phyloP scores from a whole-genome alignment of 2,797 vertebrate genomes.

The Rhyacichthys aspro region DNA sequence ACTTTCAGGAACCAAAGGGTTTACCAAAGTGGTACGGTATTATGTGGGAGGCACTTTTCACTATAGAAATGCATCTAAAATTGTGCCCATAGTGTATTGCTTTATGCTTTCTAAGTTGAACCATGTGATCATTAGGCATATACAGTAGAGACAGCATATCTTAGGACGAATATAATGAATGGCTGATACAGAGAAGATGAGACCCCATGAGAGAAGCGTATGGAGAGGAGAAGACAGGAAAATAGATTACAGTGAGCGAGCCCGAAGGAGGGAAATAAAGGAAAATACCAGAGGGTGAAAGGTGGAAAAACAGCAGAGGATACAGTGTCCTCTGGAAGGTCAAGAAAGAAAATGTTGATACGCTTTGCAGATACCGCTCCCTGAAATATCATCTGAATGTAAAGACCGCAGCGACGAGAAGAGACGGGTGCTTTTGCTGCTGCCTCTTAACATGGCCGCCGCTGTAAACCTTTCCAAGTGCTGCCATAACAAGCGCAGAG shows the following conservation, averaged over 20 bases:
- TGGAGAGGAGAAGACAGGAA: constrained; percentile 55
- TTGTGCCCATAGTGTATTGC: not conserved
- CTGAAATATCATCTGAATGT: constrained; percentile 52
- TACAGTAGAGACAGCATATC: constrained; percentile 30
- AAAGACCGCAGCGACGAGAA: constrained; percentile 20
- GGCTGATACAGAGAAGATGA: constrained; percentile 57
- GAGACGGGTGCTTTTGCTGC: constrained; percentile 12
- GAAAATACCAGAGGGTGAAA: constrained; percentile 64
- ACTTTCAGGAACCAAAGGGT: no score
- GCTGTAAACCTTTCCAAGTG: constrained; percentile 36
- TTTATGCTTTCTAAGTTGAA: not conserved
- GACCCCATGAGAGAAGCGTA: constrained; percentile 53
- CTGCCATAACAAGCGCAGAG: constrained; percentile 39
- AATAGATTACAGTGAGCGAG: constrained; percentile 58
- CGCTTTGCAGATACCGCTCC: constrained; percentile 61
- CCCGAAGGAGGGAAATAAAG: constrained; percentile 36
- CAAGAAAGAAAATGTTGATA: constrained; percentile 51
- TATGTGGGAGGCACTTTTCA: no score
- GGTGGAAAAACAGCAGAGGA: constrained; percentile 48
- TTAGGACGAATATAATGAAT: constrained; percentile 44
- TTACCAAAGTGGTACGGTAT: no score
- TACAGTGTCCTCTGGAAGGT: constrained; percentile 52
- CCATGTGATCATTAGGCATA: constrained; percentile 43
- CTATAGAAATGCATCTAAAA: no score
- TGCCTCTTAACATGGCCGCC: constrained; percentile 41